Evolutionary conservation across 2,888 invertebrate genomes (phyloP), one percentile per base, ranked within the genome.

Genomic region (Tenthredo notha): DNA sequence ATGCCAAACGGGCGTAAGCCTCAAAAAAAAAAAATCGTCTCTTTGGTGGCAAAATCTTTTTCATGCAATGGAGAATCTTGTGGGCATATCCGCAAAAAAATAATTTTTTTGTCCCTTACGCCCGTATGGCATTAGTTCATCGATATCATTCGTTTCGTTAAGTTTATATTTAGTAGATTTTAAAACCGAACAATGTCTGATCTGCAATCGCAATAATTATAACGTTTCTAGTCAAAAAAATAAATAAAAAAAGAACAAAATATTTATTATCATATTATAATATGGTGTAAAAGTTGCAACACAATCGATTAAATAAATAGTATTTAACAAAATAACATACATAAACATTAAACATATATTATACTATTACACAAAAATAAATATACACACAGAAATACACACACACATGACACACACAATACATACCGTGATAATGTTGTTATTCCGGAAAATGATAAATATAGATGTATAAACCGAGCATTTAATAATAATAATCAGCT

Each of bases 131-230:
- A n/a, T n/a, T n/a, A n/a, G n/a, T n/a, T n/a, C n/a, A n/a, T n/a
- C n/a, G n/a, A n/a, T 6, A 54, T 54, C 0, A 25, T 21, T 61
- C 10, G 25, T 61, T 74, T 43, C 72, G 72, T 43, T 74, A 74
- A 74, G 72, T 74, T 77, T 77, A n/a, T 70, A 70, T 47, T 47
- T 47, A 47, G 9, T 40, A 75, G 75, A 75, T 75, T 47, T 75
- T 43, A 47, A 43, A 67, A 29, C 29, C 15, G 47, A 47, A n/a
- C 47, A 4, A 75, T 25, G 43, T 47, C 25, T 75, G 75, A 72
- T 33, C 18, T 18, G 37, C 37, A 47, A 74, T 54, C 25, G 33
- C n/a, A 12, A 54, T 77, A 25, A 77, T 50, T n/a, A 29, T 40
- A 18, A 50, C 75, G 40, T 47, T 12, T 75, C 40, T 47, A 75